Evolutionary conservation across 2,113 vertebrate species (phyloP).

Genomic region (Alligator mississippiensis): DNA sequence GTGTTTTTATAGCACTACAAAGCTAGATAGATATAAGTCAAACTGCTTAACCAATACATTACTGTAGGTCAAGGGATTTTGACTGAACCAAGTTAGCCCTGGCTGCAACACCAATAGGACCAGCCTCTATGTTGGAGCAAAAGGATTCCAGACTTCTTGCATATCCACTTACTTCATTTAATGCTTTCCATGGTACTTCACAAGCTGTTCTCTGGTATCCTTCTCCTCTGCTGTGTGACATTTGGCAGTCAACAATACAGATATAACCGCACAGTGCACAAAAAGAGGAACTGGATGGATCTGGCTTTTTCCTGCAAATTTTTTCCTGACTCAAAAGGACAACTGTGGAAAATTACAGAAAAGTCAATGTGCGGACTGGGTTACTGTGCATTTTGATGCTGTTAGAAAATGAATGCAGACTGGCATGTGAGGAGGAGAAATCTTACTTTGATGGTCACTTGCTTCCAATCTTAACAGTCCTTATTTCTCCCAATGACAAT

Average conservation of each 20-base stretch:
- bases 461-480: not conserved
- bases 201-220: conserved; percentile 37
- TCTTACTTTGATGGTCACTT: not conserved
- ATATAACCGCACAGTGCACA: conserved; percentile 8
- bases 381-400: not conserved
- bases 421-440: rapidly evolving
- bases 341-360: not conserved
- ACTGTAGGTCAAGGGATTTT: not conserved
- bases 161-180: not conserved
- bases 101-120: conserved; percentile 42
- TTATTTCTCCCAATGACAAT: not conserved
- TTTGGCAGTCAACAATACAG: conserved; percentile 38
- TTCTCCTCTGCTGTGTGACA: conserved; percentile 36
- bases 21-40: not conserved
- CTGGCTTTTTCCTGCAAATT: not conserved
- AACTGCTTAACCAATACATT: not conserved
- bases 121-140: conserved; percentile 58
- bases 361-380: not conserved
- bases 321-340: not conserved
- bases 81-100: conserved; percentile 25
- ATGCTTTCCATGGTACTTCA: conserved; percentile 55
- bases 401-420: conserved; percentile 28
- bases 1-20: not conserved
- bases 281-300: not conserved
- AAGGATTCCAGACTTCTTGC: conserved; percentile 53